phyloP scores from a whole-genome alignment of 2,113 vertebrate species.

The Phalacrocorax pelagicus region DNA sequence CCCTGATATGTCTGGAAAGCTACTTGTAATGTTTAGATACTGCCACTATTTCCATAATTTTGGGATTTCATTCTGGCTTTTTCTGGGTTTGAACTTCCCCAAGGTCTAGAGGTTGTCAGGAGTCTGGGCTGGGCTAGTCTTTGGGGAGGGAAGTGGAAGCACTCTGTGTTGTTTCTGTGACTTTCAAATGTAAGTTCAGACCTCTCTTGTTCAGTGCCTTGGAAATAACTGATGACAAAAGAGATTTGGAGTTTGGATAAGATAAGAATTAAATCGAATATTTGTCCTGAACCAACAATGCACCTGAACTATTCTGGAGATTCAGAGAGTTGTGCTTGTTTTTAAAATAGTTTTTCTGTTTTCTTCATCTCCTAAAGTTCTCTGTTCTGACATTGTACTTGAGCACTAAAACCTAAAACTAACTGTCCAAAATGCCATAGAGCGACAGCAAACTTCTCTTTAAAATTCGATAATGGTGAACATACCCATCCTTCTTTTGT shows the following conservation, averaged over 20 bases:
- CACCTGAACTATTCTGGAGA: background rate
- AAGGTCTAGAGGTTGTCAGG: background rate
- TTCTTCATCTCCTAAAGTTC: background rate
- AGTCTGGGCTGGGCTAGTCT: background rate
- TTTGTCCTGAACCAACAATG: conserved; percentile 13
- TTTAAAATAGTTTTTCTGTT: background rate
- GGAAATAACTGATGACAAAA: conserved; percentile 13
- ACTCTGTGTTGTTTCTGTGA: background rate
- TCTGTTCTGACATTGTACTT: background rate
- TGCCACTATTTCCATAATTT: background rate
- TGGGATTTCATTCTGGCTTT: background rate
- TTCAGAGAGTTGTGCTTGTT: background rate
- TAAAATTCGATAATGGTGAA: background rate
- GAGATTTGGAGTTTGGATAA: conserved; percentile 14
- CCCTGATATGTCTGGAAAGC: background rate
- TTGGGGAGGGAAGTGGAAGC: background rate
- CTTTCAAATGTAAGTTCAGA: background rate
- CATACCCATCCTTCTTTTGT: background rate
- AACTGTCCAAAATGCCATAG: background rate
- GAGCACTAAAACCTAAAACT: background rate
- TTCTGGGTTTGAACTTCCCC: background rate
- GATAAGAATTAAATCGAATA: conserved; percentile 41
- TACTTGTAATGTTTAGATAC: background rate
- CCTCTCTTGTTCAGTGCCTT: background rate
- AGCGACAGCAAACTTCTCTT: background rate